Conservation (phyloP, 2,797 vertebrate genomes). For the Pteropus rufus region DNA sequence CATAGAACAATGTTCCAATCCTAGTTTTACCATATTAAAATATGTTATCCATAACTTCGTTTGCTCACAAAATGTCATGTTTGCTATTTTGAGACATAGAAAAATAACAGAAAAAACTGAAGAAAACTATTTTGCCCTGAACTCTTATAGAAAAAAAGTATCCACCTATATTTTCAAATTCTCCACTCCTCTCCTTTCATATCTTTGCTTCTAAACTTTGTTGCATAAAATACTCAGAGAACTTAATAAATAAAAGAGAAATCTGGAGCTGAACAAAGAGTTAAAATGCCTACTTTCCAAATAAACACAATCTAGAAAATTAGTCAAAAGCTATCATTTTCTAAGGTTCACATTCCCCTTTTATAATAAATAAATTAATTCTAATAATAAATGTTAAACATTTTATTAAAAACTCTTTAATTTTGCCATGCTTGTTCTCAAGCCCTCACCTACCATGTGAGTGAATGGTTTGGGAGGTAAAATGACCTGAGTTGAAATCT, state of each 20-base stretch:
- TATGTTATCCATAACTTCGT: not conserved
- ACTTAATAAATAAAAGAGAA: constrained; percentile 1
- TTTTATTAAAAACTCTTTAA: not conserved
- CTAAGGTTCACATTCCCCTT: not conserved
- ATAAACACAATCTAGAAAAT: constrained; percentile 27
- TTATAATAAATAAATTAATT: not conserved
- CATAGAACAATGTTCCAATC: not conserved
- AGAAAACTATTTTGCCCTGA: constrained; percentile 30
- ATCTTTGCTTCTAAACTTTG: not conserved
- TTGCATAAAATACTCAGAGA: constrained; percentile 19
- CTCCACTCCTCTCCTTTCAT: not conserved
- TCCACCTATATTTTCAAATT: not conserved
- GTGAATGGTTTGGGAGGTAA: not conserved
- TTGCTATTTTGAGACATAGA: not conserved
- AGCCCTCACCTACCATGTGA: not conserved
- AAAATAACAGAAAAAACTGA: constrained; percentile 6
- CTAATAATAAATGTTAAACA: not conserved
- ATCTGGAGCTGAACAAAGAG: not conserved
- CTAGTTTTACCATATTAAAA: not conserved
- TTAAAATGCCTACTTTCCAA: constrained; percentile 24
- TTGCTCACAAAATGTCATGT: not conserved
- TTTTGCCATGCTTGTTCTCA: not conserved
- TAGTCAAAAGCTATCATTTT: constrained; percentile 16
- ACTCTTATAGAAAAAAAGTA: not conserved
- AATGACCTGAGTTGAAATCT: not conserved